Base-by-base conservation (phyloP, 2,113 vertebrate genomes). In the Cochlearius cochlearius region DNA sequence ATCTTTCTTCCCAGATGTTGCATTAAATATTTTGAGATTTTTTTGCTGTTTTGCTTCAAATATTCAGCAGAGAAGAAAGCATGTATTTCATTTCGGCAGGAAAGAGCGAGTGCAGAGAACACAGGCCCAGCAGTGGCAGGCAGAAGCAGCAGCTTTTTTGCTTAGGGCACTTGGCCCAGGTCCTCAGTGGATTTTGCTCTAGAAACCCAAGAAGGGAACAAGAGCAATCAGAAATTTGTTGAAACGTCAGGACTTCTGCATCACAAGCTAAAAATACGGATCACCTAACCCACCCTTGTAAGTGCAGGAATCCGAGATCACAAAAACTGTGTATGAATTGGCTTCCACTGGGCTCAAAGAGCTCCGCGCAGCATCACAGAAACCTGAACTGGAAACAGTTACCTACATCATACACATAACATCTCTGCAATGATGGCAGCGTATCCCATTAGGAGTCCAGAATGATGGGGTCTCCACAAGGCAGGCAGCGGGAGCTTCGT, bases 201-300 rank as follows among this genome's bases (percentile, higher is more conserved):
- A 62, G 72, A 80, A 95, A 68, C 20, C 22, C 72, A 91, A 38
- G 59, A 80, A 91, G 55, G 32, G 41, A 91, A 88, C 0, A 4
- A 45, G 0, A 86, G 59, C n/a, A 41, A 73, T 30, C 21, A 89
- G 49, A 60, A 90, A 88, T 32, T 18, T 69, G 12, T 19, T 59
- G 50, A 80, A 91, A 94, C 50, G 58, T 64, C 34, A 36, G 53
- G 63, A 76, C 14, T 50, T 80, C 49, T 47, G 49, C 30, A 68
- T 58, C 49, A 77, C 47, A 55, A 85, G 14, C 26, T 68, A 50
- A n/a, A 93, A 94, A 67, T 30, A 72, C 14, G 30, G 29, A 59
- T 63, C 36, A 55, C 20, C 45, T n/a, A 45, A 68, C 17, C 32
- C 2, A 0, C n/a, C 32, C 41, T 64, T 4, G 0, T 43, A 45